Percentiles rank a stretch among this genome's conserved stretches.
These are phyloP conservation scores for Empidonax traillii DNA, from an alignment of 2,113 vertebrate species.

Conservation along the genomic window DNA sequence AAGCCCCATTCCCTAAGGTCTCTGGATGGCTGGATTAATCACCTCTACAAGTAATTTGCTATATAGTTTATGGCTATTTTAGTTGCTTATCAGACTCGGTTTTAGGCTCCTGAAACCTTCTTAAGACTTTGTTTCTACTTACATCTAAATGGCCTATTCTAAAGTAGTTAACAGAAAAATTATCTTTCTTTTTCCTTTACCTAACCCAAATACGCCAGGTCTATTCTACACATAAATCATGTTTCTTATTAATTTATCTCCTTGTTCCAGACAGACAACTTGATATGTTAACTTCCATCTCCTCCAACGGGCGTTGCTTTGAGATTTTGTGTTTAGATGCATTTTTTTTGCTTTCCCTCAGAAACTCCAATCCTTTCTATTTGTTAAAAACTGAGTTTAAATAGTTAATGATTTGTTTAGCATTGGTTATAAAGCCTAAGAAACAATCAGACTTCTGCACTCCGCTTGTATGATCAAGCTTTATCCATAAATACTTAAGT, in stretches of 20 bases:
- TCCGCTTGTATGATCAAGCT: not conserved
- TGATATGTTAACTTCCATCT: not conserved
- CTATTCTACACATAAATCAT: not conserved
- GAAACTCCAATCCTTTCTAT: not conserved
- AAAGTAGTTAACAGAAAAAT: not conserved
- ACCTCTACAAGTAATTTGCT: not conserved
- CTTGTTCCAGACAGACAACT: not conserved
- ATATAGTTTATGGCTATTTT: not conserved
- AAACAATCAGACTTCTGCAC: not conserved
- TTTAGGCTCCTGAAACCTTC: not conserved
- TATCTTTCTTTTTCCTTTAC: not conserved
- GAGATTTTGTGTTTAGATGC: not conserved
- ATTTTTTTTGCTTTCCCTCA: not conserved
- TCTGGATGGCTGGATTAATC: not conserved
- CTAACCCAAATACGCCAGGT: not conserved
- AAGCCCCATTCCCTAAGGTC: not conserved
- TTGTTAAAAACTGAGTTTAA: not conserved
- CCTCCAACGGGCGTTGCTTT: not conserved
- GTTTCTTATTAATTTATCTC: not conserved
- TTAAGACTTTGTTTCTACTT: not conserved
- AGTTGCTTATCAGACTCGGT: not conserved
- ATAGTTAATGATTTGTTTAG: not conserved
- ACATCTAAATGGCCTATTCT: not conserved
- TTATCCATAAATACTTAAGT: not conserved
- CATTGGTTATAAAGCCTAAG: not conserved